phyloP scores from a whole-genome alignment of 2,888 invertebrate species.

The Eutolmus rufibarbis region DNA sequence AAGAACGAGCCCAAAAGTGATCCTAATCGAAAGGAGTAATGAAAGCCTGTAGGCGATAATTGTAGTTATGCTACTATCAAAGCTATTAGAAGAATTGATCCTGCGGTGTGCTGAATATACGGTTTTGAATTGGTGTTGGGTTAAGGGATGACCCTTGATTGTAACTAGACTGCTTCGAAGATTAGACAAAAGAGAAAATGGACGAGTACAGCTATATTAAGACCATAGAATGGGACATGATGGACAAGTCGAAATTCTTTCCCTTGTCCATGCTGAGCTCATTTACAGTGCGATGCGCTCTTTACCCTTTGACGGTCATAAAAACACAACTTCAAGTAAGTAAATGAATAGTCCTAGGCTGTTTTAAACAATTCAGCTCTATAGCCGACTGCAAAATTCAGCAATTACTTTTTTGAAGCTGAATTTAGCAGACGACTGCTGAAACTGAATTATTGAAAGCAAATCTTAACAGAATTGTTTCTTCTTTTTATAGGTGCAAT shows the following conservation, averaged over 20 bases:
- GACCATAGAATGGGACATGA: conserved; percentile 97
- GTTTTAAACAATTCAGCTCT: too few species aligned
- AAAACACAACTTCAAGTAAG: conserved; percentile 89
- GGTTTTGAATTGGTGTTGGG: conserved; percentile 46
- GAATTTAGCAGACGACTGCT: too few species aligned
- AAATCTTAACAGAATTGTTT: neutral
- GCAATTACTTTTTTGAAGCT: too few species aligned
- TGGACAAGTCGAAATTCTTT: conserved; percentile 94
- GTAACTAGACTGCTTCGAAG: conserved; percentile 45
- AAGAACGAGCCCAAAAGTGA: neutral
- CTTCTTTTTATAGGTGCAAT: conserved; percentile 64
- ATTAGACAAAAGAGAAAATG: conserved; percentile 43
- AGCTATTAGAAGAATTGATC: neutral
- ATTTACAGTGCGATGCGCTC: conserved; percentile 69
- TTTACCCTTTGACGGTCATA: conserved; percentile 92
- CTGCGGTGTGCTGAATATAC: neutral
- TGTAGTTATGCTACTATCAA: neutral
- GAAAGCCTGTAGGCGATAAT: neutral
- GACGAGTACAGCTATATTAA: conserved; percentile 67
- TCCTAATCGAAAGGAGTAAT: neutral
- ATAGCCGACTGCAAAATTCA: too few species aligned
- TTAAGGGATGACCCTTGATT: conserved; percentile 50
- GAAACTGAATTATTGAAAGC: neutral
- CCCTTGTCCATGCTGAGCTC: conserved; percentile 87
- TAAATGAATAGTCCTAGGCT: neutral